Percentiles rank a stretch among this genome's conserved stretches.
These are phyloP conservation scores for Vanessa cardui DNA, from an alignment of 2,888 invertebrate genomes.

Conservation along the genomic window DNA sequence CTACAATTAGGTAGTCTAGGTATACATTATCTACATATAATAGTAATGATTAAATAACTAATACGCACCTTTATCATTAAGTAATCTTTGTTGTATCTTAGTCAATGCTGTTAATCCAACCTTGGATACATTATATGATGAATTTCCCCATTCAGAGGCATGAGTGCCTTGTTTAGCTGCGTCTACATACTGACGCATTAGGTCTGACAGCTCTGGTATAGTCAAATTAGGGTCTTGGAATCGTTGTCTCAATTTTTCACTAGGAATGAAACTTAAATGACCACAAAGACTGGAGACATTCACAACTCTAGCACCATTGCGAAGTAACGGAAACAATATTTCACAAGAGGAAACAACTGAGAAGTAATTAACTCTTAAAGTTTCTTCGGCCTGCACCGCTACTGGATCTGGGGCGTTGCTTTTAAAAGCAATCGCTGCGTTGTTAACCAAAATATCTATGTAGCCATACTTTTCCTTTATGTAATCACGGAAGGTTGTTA, in stretches of 20 bases:
- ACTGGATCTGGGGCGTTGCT: constrained; percentile 83
- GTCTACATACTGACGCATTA: constrained; percentile 87
- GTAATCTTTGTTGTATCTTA: constrained; percentile 84
- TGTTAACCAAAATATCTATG: constrained; percentile 88
- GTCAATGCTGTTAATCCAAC: constrained; percentile 87
- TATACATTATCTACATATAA: no score
- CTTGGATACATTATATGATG: constrained; percentile 88
- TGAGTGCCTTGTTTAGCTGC: constrained; percentile 73
- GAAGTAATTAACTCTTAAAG: constrained; percentile 87
- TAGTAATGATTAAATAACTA: no score
- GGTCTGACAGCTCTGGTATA: constrained; percentile 77
- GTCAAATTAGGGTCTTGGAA: constrained; percentile 81
- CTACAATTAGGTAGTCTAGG: no score
- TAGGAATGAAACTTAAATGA: constrained; percentile 82
- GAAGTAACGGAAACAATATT: constrained; percentile 87
- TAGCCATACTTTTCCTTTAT: constrained; percentile 85
- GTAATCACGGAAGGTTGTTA: constrained; percentile 82
- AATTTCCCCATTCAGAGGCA: constrained; percentile 80
- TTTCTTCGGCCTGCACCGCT: constrained; percentile 86
- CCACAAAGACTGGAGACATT: constrained; percentile 88
- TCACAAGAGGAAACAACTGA: constrained; percentile 85
- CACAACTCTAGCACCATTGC: constrained; percentile 87
- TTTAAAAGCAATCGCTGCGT: constrained; percentile 89
- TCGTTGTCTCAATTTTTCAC: constrained; percentile 72
- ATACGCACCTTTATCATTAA: constrained; percentile 57